Evolutionary conservation across 2,888 invertebrate genomes (phyloP).

Genomic region (Microctonus brassicae): DNA sequence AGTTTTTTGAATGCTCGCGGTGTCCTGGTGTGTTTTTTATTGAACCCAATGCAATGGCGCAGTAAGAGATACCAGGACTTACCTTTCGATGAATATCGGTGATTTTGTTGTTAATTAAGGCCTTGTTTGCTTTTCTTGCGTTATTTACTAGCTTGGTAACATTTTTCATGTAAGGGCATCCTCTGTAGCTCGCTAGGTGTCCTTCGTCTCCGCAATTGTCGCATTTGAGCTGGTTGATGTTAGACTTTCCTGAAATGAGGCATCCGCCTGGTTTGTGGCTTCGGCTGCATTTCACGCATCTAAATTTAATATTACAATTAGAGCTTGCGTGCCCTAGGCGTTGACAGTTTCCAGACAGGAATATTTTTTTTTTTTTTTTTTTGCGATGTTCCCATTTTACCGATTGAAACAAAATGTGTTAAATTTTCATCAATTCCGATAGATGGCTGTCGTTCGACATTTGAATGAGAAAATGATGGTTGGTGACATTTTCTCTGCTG

Average conservation of each 20-base stretch:
- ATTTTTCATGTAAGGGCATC: not conserved
- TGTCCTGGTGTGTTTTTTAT: too few relatives aligned
- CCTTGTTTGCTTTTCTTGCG: not conserved
- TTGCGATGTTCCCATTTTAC: not conserved
- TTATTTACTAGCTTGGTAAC: not conserved
- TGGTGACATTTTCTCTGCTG: too few relatives aligned
- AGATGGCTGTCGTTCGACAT: not conserved
- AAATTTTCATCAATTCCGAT: not conserved
- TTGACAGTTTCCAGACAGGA: not conserved
- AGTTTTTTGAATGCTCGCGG: too few relatives aligned
- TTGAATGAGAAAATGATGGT: not conserved
- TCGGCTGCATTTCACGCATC: constrained; percentile 1
- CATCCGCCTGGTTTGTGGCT: not conserved
- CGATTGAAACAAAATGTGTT: not conserved
- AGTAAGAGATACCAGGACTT: too few relatives aligned
- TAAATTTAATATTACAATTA: not conserved
- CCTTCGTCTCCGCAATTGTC: not conserved
- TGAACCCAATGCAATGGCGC: too few relatives aligned
- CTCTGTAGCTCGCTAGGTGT: not conserved
- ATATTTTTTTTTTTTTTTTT: not conserved
- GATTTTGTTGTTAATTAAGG: too few relatives aligned
- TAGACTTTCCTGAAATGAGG: too few relatives aligned
- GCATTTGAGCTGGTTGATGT: not conserved
- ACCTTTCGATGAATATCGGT: not conserved
- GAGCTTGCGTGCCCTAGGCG: not conserved